These are phyloP conservation scores for Drosophila santomea DNA, from an alignment of 1,140 invertebrate genomes.

Conservation along the genomic window DNA sequence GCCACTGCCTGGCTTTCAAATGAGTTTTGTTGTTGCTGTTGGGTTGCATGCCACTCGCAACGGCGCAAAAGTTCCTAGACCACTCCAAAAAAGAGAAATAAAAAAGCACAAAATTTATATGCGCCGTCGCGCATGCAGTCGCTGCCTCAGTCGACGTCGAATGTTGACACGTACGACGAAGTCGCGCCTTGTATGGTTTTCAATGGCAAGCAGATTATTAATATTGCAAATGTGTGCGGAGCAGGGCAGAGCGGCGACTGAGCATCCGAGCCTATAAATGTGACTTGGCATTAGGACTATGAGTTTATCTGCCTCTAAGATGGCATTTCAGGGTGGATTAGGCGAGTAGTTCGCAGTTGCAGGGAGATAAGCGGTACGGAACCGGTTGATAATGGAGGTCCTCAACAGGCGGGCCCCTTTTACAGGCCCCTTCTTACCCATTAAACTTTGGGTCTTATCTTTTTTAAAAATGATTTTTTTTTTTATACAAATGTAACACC, in stretches of 20 bases:
- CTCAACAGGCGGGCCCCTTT: conserved; percentile 7
- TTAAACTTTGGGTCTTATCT: neutral
- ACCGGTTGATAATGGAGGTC: conserved; percentile 5
- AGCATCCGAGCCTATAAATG: conserved; percentile 66
- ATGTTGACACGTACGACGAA: conserved; percentile 74
- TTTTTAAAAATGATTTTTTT: no score
- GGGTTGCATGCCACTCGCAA: conserved; percentile 74
- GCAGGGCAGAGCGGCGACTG: conserved; percentile 4
- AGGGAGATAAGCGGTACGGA: neutral
- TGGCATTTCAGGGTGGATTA: conserved; percentile 19
- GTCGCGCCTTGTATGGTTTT: conserved; percentile 82
- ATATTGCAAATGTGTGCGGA: conserved; percentile 67
- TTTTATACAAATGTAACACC: no score
- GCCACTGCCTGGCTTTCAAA: conserved; percentile 57
- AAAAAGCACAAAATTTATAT: conserved; percentile 75
- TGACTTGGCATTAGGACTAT: conserved; percentile 73
- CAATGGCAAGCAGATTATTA: conserved; percentile 81
- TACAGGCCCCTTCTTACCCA: neutral
- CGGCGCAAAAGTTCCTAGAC: conserved; percentile 81
- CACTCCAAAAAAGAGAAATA: conserved; percentile 71
- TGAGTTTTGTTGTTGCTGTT: conserved; percentile 56
- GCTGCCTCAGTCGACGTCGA: conserved; percentile 62
- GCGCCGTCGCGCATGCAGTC: conserved; percentile 78
- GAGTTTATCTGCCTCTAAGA: conserved; percentile 28
- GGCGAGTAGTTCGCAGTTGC: conserved; percentile 14